Base-by-base conservation (phyloP, 2,113 vertebrate species). In the Polypterus senegalus region DNA sequence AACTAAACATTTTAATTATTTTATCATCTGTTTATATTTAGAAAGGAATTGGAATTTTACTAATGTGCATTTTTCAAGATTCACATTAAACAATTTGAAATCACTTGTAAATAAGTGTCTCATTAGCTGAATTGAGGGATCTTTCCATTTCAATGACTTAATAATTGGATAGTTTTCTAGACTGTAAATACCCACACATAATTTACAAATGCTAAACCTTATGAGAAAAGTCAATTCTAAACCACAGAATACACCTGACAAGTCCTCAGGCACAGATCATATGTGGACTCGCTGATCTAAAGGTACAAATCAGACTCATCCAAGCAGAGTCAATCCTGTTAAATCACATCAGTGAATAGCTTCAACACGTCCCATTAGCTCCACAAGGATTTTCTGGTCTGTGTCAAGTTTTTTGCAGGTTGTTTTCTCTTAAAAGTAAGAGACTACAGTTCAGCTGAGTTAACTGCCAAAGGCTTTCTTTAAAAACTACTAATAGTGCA, bases 141-240 rank as follows among this genome's bases (percentile, higher is more conserved):
- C 27, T 27, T 27, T 27, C 27, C 27, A 27, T 57, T 64, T 68
- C 51, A 60, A 65, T 63, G 63, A 67, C 54, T 48, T 57, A 68
- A 66, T 62, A 54, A 72, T 71, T 70, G 65, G 64, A 67, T 73
- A 65, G 61, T 69, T 61, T 70, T 71, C 66, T 67, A 70, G 61
- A 70, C 66, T 53, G 62, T 65, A 61, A 75, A 63, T 64, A 64
- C 47, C 59, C 5, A 7, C 73, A 70, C 69, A 56, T 49, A 63
- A 76, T 71, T 62, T 56, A 49, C 46, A 58, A 54, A 66, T 66
- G 70, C 65, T 59, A 54, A 11, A 61, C 59, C 62, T 67, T 73
- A 65, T 58, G 58, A 70, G 58, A 59, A 68, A 70, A 48, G 58
- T 64, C 63, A 61, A 49, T 4, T 10, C 53, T 47, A 58, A 6